Evolutionary conservation across 2,797 vertebrate genomes (phyloP).

Genomic region (Bryconaethiops microstoma): DNA sequence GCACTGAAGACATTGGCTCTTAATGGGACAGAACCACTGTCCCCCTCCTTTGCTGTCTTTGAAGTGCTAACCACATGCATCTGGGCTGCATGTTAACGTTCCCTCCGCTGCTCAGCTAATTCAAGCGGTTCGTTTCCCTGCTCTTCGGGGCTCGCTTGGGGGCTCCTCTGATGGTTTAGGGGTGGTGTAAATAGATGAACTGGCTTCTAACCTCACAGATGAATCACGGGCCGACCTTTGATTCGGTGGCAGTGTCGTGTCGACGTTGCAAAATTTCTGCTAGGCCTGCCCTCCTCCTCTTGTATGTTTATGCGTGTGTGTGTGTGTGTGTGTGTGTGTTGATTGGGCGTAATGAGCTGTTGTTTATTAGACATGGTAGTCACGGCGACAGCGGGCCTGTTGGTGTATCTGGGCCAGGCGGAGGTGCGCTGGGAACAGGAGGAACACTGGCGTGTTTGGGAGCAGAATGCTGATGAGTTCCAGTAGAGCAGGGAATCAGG

Average conservation of each 20-base stretch:
- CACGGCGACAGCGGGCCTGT: conserved; percentile 48
- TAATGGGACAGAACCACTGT: conserved; percentile 47
- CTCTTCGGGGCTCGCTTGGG: conserved; percentile 6
- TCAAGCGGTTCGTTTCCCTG: conserved; percentile 8
- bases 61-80: conserved; percentile 53
- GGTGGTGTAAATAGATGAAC: conserved; percentile 26
- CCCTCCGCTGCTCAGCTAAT: conserved; percentile 29
- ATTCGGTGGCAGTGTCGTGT: conserved; percentile 22
- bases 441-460: background rate
- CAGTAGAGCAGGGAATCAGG: conserved; percentile 56
- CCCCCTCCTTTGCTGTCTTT: conserved; percentile 49
- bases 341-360: conserved; percentile 46
- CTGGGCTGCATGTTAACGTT: conserved; percentile 28
- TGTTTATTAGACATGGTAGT: conserved; percentile 52
- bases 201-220: conserved; percentile 11
- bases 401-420: conserved; percentile 6
- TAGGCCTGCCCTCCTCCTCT: background rate
- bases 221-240: conserved; percentile 36
- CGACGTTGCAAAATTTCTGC: conserved; percentile 10
- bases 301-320: conserved; percentile 4
- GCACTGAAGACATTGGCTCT: conserved; percentile 46
- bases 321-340: conserved; percentile 33
- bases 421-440: conserved; percentile 23
- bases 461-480: conserved; percentile 54
- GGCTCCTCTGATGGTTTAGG: conserved; percentile 13